A percentile compares a stretch with the other conserved stretches of the same genome.
Evolutionary conservation across 1,140 invertebrate species (phyloP).

Genomic region (Fopius arisanus): DNA sequence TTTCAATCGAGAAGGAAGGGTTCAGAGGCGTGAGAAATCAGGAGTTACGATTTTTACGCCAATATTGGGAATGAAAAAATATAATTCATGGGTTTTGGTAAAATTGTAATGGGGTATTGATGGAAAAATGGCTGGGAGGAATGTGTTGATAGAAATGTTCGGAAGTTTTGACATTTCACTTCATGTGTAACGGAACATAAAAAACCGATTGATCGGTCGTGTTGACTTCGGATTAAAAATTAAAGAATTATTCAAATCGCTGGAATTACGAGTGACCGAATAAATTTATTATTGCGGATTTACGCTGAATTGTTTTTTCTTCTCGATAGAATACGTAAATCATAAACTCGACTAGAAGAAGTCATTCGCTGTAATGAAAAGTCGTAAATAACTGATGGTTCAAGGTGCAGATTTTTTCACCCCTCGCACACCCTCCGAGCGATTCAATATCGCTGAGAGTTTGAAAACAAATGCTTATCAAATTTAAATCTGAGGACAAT

Average conservation of each 20-base stretch:
- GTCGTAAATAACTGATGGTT: constrained; percentile 55
- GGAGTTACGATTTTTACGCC: not conserved
- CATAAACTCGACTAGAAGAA: constrained; percentile 19
- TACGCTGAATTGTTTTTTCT: no score
- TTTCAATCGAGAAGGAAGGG: not conserved
- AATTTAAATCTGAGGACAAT: not conserved
- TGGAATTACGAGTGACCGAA: no score
- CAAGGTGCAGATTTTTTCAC: constrained; percentile 15
- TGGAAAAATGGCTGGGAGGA: not conserved
- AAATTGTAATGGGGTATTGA: not conserved
- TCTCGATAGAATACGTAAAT: no score
- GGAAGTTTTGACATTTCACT: no score
- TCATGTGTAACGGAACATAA: no score
- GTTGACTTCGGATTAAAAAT: no score
- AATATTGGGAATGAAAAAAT: not conserved
- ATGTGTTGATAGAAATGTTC: no score
- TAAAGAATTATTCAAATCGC: no score
- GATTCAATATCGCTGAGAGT: not conserved
- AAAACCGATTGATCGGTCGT: no score
- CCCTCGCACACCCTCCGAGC: not conserved
- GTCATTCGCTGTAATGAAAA: constrained; percentile 40
- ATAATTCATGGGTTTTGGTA: no score
- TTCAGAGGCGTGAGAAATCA: not conserved
- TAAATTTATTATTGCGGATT: no score
- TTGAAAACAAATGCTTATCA: not conserved